These are phyloP conservation scores for Penelope pileata DNA, from an alignment of 2,113 vertebrate genomes.

Conservation along the genomic window DNA sequence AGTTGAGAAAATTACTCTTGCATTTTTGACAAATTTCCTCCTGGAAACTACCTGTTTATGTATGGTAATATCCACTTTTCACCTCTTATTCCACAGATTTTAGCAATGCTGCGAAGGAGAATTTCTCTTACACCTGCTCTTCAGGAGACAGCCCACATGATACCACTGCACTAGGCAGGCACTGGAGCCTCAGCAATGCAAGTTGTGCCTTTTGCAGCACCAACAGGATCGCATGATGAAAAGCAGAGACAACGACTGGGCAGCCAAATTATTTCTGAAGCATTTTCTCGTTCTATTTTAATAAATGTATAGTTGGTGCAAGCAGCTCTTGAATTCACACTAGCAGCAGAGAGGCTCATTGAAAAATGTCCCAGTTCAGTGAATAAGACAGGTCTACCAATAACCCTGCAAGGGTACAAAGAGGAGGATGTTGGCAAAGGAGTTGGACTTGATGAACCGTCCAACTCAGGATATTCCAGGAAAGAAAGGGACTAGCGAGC, in stretches of 20 bases:
- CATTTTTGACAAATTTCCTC: background rate
- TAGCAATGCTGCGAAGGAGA: background rate
- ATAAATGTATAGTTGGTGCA: background rate
- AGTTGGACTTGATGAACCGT: too few relatives aligned
- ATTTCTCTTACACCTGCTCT: constrained; percentile 23
- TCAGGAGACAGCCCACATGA: background rate
- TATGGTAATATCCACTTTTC: background rate
- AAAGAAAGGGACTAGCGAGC: background rate
- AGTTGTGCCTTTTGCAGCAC: background rate
- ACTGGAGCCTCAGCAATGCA: background rate
- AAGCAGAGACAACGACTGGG: background rate
- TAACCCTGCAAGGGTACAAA: background rate
- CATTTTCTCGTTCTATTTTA: background rate
- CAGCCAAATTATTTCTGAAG: constrained; percentile 11
- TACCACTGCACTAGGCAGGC: background rate
- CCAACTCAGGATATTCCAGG: too few relatives aligned
- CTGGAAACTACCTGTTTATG: background rate
- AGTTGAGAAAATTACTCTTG: background rate
- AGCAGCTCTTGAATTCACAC: background rate
- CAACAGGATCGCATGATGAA: background rate
- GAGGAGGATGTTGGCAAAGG: background rate
- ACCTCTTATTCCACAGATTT: background rate
- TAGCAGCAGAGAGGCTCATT: background rate
- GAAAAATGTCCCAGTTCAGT: background rate
- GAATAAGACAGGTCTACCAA: background rate